Conservation (phyloP, 2,113 vertebrate genomes). For the Siniperca knerii region DNA sequence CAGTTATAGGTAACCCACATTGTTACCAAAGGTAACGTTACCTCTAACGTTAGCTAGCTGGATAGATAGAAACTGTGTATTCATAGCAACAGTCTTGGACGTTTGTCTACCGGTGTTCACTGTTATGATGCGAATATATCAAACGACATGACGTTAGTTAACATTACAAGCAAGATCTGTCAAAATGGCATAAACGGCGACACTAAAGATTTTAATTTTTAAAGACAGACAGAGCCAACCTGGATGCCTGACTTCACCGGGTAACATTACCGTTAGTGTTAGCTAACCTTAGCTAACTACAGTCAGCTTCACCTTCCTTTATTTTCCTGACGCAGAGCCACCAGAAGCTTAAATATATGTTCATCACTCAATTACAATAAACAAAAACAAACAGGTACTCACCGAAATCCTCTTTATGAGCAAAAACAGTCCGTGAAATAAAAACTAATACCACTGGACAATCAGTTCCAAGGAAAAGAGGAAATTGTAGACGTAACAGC, state of each 20-base stretch:
- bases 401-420: constrained; percentile 69
- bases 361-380: rapidly evolving
- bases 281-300: constrained; percentile 19
- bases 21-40: too few relatives aligned
- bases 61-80: not conserved
- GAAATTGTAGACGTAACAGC: not conserved
- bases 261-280: not conserved
- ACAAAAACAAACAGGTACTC: not conserved
- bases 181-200: not conserved
- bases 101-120: not conserved
- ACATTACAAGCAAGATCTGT: rapidly evolving
- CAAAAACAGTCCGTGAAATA: constrained; percentile 69
- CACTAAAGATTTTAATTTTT: not conserved
- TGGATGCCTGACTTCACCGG: constrained; percentile 11
- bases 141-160: not conserved
- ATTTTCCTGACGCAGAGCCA: not conserved
- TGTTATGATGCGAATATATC: not conserved
- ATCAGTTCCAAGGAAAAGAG: not conserved
- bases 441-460: constrained; percentile 47
- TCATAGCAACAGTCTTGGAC: not conserved
- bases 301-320: not conserved
- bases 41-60: too few relatives aligned
- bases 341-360: not conserved
- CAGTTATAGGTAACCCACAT: not conserved
- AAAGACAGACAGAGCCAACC: not conserved